These are phyloP conservation scores for Piprites chloris DNA, from an alignment of 2,113 vertebrate species.

Conservation along the genomic window DNA sequence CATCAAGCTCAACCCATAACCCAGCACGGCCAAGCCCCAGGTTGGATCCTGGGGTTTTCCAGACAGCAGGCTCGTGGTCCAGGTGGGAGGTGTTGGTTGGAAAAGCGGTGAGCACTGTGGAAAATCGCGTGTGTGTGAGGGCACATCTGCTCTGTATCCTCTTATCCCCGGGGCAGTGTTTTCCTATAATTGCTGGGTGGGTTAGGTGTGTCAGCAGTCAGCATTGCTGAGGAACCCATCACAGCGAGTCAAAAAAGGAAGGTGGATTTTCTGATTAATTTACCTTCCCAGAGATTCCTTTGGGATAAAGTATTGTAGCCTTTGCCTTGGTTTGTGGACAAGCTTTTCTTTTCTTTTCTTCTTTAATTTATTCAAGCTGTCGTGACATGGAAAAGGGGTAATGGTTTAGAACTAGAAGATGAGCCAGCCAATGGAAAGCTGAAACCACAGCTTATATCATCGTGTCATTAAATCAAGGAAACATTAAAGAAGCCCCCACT, in stretches of 20 bases:
- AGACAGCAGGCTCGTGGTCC: neutral
- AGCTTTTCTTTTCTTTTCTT: neutral
- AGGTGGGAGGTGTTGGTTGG: neutral
- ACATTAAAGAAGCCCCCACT: neutral
- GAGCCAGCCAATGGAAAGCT: neutral
- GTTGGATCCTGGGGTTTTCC: neutral
- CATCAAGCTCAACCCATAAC: neutral
- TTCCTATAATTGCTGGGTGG: too few species aligned
- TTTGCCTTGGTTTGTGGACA: neutral
- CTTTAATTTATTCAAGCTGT: neutral
- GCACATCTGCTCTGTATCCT: neutral
- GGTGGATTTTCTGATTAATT: neutral
- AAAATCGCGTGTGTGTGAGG: neutral
- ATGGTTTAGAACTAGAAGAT: neutral
- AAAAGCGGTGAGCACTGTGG: neutral
- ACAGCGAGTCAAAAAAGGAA: neutral
- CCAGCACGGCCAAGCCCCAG: neutral
- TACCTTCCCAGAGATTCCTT: neutral
- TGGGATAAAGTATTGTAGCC: neutral
- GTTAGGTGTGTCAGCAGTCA: neutral
- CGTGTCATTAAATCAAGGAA: neutral
- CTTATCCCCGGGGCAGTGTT: rapidly evolving
- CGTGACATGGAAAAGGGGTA: neutral
- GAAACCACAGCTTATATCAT: neutral
- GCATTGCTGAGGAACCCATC: neutral